Evolutionary conservation across 2,797 vertebrate species (phyloP), one percentile per base, ranked within the genome.

Genomic region (Cyclopterus lumpus): DNA sequence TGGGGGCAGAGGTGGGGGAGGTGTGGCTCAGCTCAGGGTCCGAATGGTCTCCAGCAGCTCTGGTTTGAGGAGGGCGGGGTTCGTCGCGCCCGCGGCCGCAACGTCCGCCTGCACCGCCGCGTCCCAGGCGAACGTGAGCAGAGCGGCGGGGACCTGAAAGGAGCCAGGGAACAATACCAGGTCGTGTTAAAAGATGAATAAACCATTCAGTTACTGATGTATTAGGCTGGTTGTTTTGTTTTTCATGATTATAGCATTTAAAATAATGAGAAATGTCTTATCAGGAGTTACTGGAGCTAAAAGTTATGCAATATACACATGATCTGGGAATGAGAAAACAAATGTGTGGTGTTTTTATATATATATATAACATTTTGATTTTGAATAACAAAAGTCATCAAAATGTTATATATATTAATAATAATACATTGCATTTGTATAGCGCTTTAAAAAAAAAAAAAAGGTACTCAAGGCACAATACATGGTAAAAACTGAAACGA

Each of bases 111-210:
- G 94, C 67, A 99, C 93, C 0, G 94, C 96, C 0, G 95, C 65
- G 0, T 99, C 97, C 97, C 97, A 99, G 0, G 86, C 70, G 3
- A 99, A 96, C 0, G 95, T 96, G 88, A 99, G 90, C 66, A 98
- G 95, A 10, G 96, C 97, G 0, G 97, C 96, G 38, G 98, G 98
- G 59, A 97, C 97, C 98, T 99, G 44, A 46, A 67, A 28, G 46
- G 1, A 20, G 0, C 8, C 46, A 3, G 46, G 20, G 1, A 49
- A 46, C 11, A 42, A 1, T 42, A 42, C 9, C 3, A 20, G 44
- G n/a, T 1, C 38, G 0, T 61, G 4, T n/a, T 8, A 16, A 32
- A 15, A 46, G 18, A 11, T 8, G 18, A n/a, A n/a, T n/a, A 40
- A 12, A 40, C 1, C 6, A 14, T 30, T 57, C 53, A 2, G 54